phyloP scores from a whole-genome alignment of 1,140 invertebrate species.

The Caenorhabditis briggsae region DNA sequence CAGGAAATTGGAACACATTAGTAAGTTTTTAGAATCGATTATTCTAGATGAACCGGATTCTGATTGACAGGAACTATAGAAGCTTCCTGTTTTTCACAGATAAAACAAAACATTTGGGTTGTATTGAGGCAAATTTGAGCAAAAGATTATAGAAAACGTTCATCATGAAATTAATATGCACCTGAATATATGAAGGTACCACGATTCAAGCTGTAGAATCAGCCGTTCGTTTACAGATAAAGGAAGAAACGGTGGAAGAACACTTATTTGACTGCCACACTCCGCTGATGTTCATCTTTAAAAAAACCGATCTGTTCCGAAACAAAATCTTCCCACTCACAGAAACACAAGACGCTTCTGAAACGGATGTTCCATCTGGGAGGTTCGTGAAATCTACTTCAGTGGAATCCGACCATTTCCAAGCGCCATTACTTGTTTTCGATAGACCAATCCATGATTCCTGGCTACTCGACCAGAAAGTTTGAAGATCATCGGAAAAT shows the following conservation, averaged over 20 bases:
- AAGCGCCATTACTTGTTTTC: slow-evolving; percentile 17
- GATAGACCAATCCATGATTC: slow-evolving; percentile 22
- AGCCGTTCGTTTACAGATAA: background rate
- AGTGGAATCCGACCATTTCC: slow-evolving; percentile 30
- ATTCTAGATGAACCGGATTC: too few relatives aligned
- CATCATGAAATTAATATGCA: too few relatives aligned
- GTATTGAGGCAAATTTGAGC: too few relatives aligned
- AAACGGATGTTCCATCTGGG: background rate
- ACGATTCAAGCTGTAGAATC: too few relatives aligned
- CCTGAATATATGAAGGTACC: too few relatives aligned
- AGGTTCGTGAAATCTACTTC: slow-evolving; percentile 3
- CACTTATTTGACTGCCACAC: background rate
- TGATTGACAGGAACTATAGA: too few relatives aligned
- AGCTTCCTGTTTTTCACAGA: too few relatives aligned
- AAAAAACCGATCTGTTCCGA: background rate
- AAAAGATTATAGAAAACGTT: too few relatives aligned
- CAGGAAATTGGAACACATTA: too few relatives aligned
- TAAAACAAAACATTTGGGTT: too few relatives aligned
- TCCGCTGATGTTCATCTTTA: background rate
- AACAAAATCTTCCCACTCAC: background rate
- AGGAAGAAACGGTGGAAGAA: background rate
- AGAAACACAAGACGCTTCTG: slow-evolving; percentile 13
- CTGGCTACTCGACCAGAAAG: background rate
- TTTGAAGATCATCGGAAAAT: background rate
- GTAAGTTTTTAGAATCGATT: too few relatives aligned